Conservation (phyloP, 1,140 invertebrate species). For the Halictus rubicundus region DNA sequence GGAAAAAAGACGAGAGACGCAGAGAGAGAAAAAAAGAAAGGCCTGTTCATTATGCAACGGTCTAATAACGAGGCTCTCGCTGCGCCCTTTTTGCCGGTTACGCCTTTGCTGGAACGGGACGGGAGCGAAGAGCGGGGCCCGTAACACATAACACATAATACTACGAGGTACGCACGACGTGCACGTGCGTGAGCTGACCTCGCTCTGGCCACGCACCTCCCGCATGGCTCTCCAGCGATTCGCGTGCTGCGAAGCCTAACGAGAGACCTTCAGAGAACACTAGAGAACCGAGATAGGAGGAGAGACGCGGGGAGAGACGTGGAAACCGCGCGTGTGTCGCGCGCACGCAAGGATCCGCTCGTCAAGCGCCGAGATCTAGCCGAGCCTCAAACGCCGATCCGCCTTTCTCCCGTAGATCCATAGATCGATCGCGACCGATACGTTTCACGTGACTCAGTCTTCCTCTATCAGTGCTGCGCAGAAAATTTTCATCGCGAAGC, state of each 20-base stretch:
- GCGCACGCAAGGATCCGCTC: constrained; percentile 1
- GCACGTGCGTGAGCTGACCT: constrained; percentile 73
- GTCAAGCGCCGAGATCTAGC: neutral
- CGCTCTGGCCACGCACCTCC: constrained; percentile 72
- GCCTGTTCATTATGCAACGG: constrained; percentile 32
- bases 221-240: constrained; percentile 64
- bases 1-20: no score
- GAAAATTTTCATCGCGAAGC: no score
- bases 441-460: constrained; percentile 9
- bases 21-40: neutral
- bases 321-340: constrained; percentile 23
- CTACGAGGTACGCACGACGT: constrained; percentile 55
- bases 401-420: constrained; percentile 33
- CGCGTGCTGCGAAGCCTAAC: constrained; percentile 53
- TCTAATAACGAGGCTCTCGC: constrained; percentile 17
- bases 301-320: constrained; percentile 32
- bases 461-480: neutral
- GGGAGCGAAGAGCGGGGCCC: constrained; percentile 10
- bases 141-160: constrained; percentile 39
- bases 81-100: constrained; percentile 20
- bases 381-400: neutral
- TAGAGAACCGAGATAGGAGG: neutral
- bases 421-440: constrained; percentile 2
- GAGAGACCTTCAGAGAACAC: constrained; percentile 52
- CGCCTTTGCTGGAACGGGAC: constrained; percentile 37